Percentiles rank a stretch among this genome's conserved stretches.
Conservation (phyloP, 2,113 vertebrate genomes). For the Riparia riparia region DNA sequence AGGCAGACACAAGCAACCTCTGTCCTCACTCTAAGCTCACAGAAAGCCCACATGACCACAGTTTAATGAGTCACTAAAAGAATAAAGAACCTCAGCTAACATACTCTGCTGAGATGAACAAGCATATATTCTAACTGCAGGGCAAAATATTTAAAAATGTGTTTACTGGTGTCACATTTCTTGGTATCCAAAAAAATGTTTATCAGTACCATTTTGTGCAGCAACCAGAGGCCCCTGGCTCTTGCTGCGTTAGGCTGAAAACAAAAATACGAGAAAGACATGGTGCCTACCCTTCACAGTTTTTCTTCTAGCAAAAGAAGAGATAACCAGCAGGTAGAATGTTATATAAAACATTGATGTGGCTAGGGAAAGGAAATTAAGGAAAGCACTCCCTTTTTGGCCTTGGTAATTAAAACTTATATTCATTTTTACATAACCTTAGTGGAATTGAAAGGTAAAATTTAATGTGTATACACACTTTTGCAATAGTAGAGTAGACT, state of each 20-base stretch:
- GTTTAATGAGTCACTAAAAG: slow-evolving; percentile 32
- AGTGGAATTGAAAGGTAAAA: slow-evolving; percentile 3
- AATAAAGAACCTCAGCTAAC: slow-evolving; percentile 46
- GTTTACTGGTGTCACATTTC: slow-evolving; percentile 22
- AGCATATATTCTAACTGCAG: slow-evolving; percentile 18
- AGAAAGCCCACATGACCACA: slow-evolving; percentile 21
- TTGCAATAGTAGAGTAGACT: background rate
- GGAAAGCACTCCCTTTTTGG: background rate
- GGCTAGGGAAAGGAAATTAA: background rate
- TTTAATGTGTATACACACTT: background rate
- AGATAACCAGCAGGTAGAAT: background rate
- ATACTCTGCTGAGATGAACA: slow-evolving; percentile 38
- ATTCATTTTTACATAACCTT: background rate
- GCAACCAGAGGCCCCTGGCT: background rate
- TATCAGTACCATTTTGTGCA: slow-evolving; percentile 1
- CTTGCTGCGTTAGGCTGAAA: background rate
- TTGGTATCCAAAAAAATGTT: background rate
- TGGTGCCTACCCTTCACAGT: background rate
- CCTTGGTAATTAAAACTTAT: background rate
- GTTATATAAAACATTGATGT: background rate
- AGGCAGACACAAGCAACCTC: slow-evolving; percentile 24
- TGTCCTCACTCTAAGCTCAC: slow-evolving; percentile 5
- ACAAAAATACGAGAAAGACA: background rate
- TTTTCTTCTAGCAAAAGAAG: background rate
- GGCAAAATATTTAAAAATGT: slow-evolving; percentile 39